A percentile compares a stretch with the other conserved stretches of the same genome.
phyloP scores from a whole-genome alignment of 2,888 invertebrate species.

The Dascillus cervinus region DNA sequence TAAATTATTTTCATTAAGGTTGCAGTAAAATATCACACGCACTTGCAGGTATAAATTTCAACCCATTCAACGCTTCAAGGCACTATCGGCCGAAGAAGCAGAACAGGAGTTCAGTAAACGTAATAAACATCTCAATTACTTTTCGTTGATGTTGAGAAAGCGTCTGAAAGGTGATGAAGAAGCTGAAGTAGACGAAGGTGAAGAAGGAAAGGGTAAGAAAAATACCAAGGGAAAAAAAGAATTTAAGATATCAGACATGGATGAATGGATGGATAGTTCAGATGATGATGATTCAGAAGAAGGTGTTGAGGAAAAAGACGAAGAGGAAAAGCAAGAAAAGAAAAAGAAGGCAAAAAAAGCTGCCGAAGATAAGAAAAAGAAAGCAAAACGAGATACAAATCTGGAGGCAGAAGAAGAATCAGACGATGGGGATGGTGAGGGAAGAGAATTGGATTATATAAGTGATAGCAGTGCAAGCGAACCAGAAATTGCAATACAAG shows the following conservation, averaged over 20 bases:
- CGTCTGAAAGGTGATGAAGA: constrained; percentile 68
- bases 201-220: constrained; percentile 61
- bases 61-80: constrained; percentile 84
- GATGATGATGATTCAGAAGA: constrained; percentile 74
- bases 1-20: constrained; percentile 26
- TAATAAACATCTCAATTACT: constrained; percentile 93
- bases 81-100: constrained; percentile 94
- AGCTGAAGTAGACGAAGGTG: constrained; percentile 51
- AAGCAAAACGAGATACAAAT: constrained; percentile 75
- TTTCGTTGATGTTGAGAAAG: constrained; percentile 88
- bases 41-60: constrained; percentile 74
- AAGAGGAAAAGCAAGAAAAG: constrained; percentile 55
- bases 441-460: constrained; percentile 90
- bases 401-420: constrained; percentile 93
- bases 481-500: constrained; percentile 67
- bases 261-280: constrained; percentile 79
- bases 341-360: constrained; percentile 46
- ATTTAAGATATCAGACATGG: constrained; percentile 87
- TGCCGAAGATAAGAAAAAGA: constrained; percentile 48
- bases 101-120: constrained; percentile 94
- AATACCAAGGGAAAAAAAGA: too few species aligned
- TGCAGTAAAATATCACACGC: neutral
- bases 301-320: constrained; percentile 59
- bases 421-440: constrained; percentile 96
- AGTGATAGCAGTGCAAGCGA: constrained; percentile 67